A percentile compares a stretch with the other conserved stretches of the same genome.
phyloP scores from a whole-genome alignment of 2,797 vertebrate species.

The Uromys caudimaculatus region DNA sequence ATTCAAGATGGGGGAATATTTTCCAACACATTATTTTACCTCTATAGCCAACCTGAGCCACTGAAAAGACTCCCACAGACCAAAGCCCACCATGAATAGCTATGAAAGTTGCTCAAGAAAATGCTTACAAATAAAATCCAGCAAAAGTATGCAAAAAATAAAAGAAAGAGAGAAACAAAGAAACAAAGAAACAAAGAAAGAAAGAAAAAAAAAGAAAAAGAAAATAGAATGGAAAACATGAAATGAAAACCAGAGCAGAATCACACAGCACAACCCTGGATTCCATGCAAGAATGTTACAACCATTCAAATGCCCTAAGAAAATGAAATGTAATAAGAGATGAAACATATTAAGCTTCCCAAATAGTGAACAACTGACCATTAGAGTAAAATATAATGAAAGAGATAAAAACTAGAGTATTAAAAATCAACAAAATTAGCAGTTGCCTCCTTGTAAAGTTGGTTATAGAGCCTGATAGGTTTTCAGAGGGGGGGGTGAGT shows the following conservation, averaged over 20 bases:
- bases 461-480: not conserved
- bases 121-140: too few relatives aligned
- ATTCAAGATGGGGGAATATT: too few relatives aligned
- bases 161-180: too few relatives aligned
- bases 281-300: not conserved
- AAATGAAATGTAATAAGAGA: not conserved
- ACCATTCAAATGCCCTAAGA: not conserved
- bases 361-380: not conserved
- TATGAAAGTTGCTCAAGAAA: too few relatives aligned
- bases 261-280: not conserved
- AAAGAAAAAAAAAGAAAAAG: too few relatives aligned
- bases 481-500: not conserved
- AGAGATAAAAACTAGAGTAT: not conserved
- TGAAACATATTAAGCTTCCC: not conserved
- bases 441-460: not conserved
- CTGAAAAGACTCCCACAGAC: too few relatives aligned
- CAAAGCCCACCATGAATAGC: too few relatives aligned
- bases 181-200: too few relatives aligned
- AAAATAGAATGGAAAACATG: not conserved
- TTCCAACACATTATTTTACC: not conserved
- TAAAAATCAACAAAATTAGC: not conserved
- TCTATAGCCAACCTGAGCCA: too few relatives aligned
- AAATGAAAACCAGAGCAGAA: slow-evolving; percentile 23
- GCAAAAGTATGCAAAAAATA: not conserved
- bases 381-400: not conserved